phyloP scores from a whole-genome alignment of 2,113 vertebrate genomes.

The Oncorhynchus tshawytscha region DNA sequence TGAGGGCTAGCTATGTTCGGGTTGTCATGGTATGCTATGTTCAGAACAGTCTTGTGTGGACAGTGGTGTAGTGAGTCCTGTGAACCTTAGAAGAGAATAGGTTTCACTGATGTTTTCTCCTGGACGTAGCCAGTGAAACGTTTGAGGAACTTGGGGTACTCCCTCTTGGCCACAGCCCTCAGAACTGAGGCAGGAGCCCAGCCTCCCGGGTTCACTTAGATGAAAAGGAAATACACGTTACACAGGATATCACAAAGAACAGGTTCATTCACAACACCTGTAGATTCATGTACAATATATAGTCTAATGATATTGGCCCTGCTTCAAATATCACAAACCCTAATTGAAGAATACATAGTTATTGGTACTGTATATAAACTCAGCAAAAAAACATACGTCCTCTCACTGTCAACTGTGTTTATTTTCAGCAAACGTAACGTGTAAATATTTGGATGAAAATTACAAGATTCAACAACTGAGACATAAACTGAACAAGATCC shows the following conservation, averaged over 20 bases:
- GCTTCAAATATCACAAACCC: too few species aligned
- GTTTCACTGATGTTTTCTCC: conserved; percentile 89
- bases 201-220: conserved; percentile 88
- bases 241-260: not conserved
- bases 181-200: conserved; percentile 90
- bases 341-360: too few species aligned
- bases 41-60: not conserved
- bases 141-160: conserved; percentile 97
- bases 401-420: too few species aligned
- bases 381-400: too few species aligned
- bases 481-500: too few species aligned
- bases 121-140: conserved; percentile 95
- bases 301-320: not conserved
- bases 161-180: conserved; percentile 91
- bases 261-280: not conserved
- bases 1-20: not conserved
- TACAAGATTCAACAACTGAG: too few species aligned
- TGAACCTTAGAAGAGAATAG: conserved; percentile 79
- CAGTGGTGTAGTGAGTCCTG: conserved; percentile 2
- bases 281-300: not conserved
- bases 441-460: too few species aligned
- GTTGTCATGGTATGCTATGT: not conserved
- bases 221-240: not conserved
- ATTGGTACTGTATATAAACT: too few species aligned
- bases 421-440: too few species aligned